These are phyloP conservation scores for Anastrepha ludens DNA, from an alignment of 1,140 invertebrate genomes.

Conservation along the genomic window DNA sequence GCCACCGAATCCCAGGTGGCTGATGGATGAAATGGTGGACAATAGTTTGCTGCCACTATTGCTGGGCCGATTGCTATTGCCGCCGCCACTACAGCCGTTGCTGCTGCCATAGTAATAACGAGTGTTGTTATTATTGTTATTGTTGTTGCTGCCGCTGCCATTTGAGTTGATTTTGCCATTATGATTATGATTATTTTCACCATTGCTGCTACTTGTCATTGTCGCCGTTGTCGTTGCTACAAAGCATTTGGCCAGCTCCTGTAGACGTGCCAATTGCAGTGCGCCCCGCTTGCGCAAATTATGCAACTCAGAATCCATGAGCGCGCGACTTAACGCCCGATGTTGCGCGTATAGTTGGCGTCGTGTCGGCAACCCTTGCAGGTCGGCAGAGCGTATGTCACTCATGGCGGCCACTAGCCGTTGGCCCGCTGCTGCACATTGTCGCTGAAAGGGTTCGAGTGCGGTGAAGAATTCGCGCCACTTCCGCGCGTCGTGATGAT, in stretches of 20 bases:
- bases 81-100: constrained; percentile 40
- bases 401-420: constrained; percentile 75
- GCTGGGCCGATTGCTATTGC: constrained; percentile 53
- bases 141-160: constrained; percentile 54
- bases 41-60: constrained; percentile 43
- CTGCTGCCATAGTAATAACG: constrained; percentile 53
- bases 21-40: constrained; percentile 45
- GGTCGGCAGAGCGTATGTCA: constrained; percentile 75
- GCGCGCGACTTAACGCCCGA: constrained; percentile 74
- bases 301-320: constrained; percentile 76
- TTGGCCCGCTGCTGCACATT: constrained; percentile 75
- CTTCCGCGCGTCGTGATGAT: constrained; percentile 77
- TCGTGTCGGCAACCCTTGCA: constrained; percentile 74
- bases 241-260: constrained; percentile 74
- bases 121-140: constrained; percentile 9
- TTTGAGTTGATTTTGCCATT: constrained; percentile 55
- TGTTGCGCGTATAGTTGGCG: constrained; percentile 77
- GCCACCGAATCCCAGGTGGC: constrained; percentile 20
- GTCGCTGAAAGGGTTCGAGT: constrained; percentile 76
- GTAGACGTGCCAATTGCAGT: constrained; percentile 74
- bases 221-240: constrained; percentile 53
- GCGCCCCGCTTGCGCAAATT: constrained; percentile 75
- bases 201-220: neutral
- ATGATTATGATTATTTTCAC: constrained; percentile 51
- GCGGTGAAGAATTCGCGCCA: constrained; percentile 81